Base-by-base conservation (phyloP, 2,113 vertebrate species). In the Phaethon lepturus region DNA sequence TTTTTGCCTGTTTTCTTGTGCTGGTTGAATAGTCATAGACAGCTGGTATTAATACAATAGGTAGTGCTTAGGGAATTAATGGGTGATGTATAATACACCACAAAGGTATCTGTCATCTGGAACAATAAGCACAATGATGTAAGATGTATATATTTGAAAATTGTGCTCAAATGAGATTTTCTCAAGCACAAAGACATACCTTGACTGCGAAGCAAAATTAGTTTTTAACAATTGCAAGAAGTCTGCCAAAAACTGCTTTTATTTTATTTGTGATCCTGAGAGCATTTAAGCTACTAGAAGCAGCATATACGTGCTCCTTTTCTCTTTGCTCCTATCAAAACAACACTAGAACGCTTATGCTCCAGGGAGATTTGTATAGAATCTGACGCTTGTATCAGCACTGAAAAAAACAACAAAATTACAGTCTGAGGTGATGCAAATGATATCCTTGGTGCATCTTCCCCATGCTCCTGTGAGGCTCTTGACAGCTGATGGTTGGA, bases 401-500 rank as follows among this genome's bases (percentile, higher is more conserved):
- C 97, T 98, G 98, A 97, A 98, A 98, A 98, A 98, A 98, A 98
- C 98, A 98, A 98, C 98, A 98, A 98, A 99, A 99, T 99, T 99
- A 99, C 98, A 99, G 99, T 99, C 98, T 99, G 98, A 99, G 98
- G 98, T 99, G 99, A 99, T 99, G 99, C 98, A 99, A 99, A 99
- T 99, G 98, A 99, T 99, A 99, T 99, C 98, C 98, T 99, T 99
- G 98, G 98, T 99, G 99, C 98, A 98, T 99, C 99, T 99, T 99
- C 98, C 98, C 98, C 97, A 98, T 99, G 98, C 98, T 99, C 98
- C 98, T 98, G 98, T 98, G 98, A 98, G 98, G 98, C 98, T 98
- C 98, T 99, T 99, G 99, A 99, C 99, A 99, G 99, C 99, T 99
- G 99, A 99, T 99, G 99, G 99, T 99, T 99, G 99, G 99, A 99